phyloP scores from a whole-genome alignment of 2,888 invertebrate species.

The Julus scandinavius region DNA sequence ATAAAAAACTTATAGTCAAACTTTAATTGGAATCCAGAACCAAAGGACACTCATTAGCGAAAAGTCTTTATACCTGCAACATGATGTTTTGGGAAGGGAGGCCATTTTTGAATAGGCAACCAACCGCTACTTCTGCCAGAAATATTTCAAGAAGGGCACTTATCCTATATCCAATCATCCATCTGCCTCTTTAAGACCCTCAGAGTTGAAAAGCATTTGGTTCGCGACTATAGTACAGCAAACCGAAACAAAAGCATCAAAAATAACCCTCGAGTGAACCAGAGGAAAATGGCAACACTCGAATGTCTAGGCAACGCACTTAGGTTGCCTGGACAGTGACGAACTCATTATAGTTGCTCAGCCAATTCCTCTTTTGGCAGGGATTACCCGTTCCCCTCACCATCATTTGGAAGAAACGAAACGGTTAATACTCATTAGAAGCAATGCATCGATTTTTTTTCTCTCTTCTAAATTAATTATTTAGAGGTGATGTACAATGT shows the following conservation, averaged over 20 bases:
- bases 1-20: not conserved
- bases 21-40: not conserved
- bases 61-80: not conserved
- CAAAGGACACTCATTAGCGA: not conserved
- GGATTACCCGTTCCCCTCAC: constrained; percentile 41
- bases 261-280: not conserved
- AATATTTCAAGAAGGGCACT: constrained; percentile 14
- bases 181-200: constrained; percentile 6
- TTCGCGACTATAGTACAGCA: not conserved
- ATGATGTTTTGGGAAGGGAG: not conserved
- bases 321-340: constrained; percentile 34
- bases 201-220: not conserved
- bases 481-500: not conserved
- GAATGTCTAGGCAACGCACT: constrained; percentile 19
- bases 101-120: not conserved
- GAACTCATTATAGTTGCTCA: constrained; percentile 18
- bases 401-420: not conserved
- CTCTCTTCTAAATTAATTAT: constrained; percentile 12
- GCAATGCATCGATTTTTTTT: constrained; percentile 20
- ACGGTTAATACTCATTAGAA: constrained; percentile 43
- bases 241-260: not conserved
- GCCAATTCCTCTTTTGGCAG: not conserved
- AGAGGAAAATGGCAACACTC: constrained; percentile 31
- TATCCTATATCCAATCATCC: not conserved
- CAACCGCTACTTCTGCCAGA: not conserved